Percentiles rank a stretch among this genome's conserved stretches.
phyloP scores from a whole-genome alignment of 2,888 invertebrate genomes.

The Drymonia ruficornis region DNA sequence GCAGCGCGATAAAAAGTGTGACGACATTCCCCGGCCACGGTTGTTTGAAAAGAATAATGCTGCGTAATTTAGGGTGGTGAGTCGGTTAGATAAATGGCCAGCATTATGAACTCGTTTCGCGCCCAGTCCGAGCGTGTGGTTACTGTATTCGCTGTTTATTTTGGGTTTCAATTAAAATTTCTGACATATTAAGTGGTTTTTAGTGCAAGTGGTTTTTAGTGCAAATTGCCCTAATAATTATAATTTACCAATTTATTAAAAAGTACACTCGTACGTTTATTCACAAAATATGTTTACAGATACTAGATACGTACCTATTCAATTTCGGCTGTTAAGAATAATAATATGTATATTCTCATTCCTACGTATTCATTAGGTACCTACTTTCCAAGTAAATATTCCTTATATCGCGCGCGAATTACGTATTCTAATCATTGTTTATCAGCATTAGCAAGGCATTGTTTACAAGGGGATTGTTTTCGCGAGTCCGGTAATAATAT shows the following conservation, averaged over 20 bases:
- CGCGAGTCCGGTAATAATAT: conserved; percentile 62
- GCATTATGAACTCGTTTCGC: conserved; percentile 36
- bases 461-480: conserved; percentile 59
- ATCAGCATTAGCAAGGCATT: conserved; percentile 52
- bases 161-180: background rate
- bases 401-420: conserved; percentile 16
- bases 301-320: too few species aligned
- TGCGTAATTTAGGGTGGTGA: conserved; percentile 50
- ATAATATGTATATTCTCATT: conserved; percentile 1
- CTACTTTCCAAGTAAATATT: background rate
- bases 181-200: background rate
- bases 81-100: conserved; percentile 43
- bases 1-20: conserved; percentile 47
- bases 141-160: conserved; percentile 1
- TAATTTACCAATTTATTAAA: too few species aligned
- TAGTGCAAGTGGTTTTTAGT: too few species aligned
- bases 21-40: conserved; percentile 46
- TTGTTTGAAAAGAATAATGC: conserved; percentile 48
- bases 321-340: too few species aligned
- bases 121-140: conserved; percentile 25
- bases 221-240: too few species aligned
- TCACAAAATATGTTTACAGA: too few species aligned
- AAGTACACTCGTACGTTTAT: too few species aligned
- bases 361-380: conserved; percentile 1
- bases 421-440: conserved; percentile 43